Percentiles rank a stretch among this genome's conserved stretches.
Evolutionary conservation across 2,888 invertebrate genomes (phyloP).

Genomic region (Flexamia atlantica): DNA sequence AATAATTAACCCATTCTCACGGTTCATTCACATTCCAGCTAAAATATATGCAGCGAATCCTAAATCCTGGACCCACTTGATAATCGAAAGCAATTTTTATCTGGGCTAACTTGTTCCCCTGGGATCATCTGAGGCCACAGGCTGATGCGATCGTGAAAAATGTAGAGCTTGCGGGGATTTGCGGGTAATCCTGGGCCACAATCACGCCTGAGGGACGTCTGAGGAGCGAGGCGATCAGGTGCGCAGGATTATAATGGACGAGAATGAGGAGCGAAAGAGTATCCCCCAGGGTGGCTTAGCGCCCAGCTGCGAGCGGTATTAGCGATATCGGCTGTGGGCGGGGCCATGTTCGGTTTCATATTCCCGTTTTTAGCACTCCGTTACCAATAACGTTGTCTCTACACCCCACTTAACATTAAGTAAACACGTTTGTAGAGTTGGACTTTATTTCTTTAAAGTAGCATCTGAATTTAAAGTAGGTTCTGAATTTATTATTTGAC

Average conservation of each 20-base stretch:
- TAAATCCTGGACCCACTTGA: too few relatives aligned
- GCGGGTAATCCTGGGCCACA: slow-evolving; percentile 33
- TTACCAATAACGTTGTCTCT: background rate
- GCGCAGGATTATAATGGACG: slow-evolving; percentile 34
- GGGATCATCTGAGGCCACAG: background rate
- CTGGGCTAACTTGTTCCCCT: background rate
- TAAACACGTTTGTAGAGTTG: too few relatives aligned
- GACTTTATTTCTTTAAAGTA: too few relatives aligned
- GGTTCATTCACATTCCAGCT: too few relatives aligned
- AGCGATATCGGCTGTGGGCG: background rate
- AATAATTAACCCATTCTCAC: too few relatives aligned
- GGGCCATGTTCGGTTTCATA: slow-evolving; percentile 1
- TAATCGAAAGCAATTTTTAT: too few relatives aligned
- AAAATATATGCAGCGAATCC: too few relatives aligned
- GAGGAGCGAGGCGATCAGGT: background rate
- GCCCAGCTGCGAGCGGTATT: slow-evolving; percentile 1
- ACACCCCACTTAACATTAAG: background rate
- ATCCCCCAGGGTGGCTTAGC: background rate
- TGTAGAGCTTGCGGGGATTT: background rate
- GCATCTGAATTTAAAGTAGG: too few relatives aligned
- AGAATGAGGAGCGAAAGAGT: slow-evolving; percentile 45
- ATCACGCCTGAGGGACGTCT: slow-evolving; percentile 24
- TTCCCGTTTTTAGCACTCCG: slow-evolving; percentile 16
- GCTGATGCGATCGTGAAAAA: background rate
- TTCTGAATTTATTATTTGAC: too few relatives aligned